Evolutionary conservation across 2,888 invertebrate genomes (phyloP).

Genomic region (Cryptosula pallasiana): DNA sequence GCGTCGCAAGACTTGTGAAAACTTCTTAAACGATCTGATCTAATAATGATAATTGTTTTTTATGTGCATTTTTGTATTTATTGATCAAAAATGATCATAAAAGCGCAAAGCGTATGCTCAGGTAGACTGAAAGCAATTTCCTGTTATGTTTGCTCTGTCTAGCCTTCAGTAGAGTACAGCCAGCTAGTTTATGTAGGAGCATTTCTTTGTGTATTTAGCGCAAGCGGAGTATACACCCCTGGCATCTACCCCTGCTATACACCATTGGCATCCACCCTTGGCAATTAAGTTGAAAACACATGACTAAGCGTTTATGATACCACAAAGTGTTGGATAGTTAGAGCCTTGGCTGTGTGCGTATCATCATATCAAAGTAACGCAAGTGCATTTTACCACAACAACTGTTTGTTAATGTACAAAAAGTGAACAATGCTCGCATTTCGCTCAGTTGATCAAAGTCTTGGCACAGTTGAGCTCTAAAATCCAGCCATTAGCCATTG

Average conservation of each 20-base stretch:
- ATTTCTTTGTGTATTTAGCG: too few species aligned
- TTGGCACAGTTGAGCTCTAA: too few species aligned
- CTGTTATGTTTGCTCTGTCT: too few species aligned
- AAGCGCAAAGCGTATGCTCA: neutral
- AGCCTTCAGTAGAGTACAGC: too few species aligned
- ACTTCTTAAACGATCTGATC: neutral
- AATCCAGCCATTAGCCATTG: constrained; percentile 17
- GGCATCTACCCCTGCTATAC: neutral
- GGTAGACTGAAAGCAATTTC: neutral
- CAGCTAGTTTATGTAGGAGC: too few species aligned
- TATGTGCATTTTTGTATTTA: neutral
- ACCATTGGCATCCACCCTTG: neutral
- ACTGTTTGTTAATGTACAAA: neutral
- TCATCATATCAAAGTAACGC: neutral
- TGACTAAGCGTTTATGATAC: neutral
- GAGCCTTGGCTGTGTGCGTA: too few species aligned
- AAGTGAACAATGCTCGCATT: neutral
- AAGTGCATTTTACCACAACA: too few species aligned
- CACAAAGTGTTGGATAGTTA: neutral
- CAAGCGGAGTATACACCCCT: neutral
- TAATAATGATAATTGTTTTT: constrained; percentile 8
- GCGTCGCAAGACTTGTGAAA: neutral
- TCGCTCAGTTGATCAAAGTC: neutral
- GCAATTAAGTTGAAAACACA: neutral
- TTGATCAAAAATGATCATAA: neutral